A percentile compares a stretch with the other conserved stretches of the same genome.
Evolutionary conservation across 2,113 vertebrate genomes (phyloP).

Genomic region (Sisor rabdophorus): DNA sequence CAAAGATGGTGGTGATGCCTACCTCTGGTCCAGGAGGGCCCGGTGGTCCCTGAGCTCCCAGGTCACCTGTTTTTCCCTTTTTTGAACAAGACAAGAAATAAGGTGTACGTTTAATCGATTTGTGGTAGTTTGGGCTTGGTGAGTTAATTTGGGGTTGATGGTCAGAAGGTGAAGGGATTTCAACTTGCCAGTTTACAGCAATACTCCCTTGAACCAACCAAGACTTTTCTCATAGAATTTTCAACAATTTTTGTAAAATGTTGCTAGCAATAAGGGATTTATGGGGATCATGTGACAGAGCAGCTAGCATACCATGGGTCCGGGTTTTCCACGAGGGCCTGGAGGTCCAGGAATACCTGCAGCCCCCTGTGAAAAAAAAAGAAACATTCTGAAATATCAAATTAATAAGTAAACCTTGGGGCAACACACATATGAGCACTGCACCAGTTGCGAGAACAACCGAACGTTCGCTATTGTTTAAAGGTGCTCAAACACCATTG

Average conservation of each 20-base stretch:
- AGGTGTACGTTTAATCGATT: neutral
- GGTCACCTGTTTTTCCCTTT: slow-evolving; percentile 87
- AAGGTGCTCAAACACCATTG: neutral
- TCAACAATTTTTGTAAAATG: too few species aligned
- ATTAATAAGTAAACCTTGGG: neutral
- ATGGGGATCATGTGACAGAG: neutral
- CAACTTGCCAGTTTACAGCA: neutral
- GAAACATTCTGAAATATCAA: neutral
- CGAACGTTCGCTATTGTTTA: neutral
- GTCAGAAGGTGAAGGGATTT: neutral
- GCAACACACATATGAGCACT: neutral
- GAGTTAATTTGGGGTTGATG: neutral
- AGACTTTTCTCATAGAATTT: too few species aligned
- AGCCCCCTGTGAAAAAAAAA: slow-evolving; percentile 71
- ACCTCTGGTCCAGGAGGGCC: slow-evolving; percentile 94
- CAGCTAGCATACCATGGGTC: slow-evolving; percentile 77
- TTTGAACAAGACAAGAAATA: slow-evolving; percentile 44
- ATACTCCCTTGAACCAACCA: neutral
- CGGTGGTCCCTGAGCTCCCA: slow-evolving; percentile 74
- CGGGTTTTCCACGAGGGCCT: slow-evolving; percentile 86
- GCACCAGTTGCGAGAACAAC: neutral
- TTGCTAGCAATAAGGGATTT: slow-evolving; percentile 6
- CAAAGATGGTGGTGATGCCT: slow-evolving; percentile 45
- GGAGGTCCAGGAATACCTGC: slow-evolving; percentile 78
- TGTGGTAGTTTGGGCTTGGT: neutral